Percentiles rank a stretch among this genome's conserved stretches.
phyloP scores from a whole-genome alignment of 2,797 vertebrate genomes.

The Paedocypris micromegethes region DNA sequence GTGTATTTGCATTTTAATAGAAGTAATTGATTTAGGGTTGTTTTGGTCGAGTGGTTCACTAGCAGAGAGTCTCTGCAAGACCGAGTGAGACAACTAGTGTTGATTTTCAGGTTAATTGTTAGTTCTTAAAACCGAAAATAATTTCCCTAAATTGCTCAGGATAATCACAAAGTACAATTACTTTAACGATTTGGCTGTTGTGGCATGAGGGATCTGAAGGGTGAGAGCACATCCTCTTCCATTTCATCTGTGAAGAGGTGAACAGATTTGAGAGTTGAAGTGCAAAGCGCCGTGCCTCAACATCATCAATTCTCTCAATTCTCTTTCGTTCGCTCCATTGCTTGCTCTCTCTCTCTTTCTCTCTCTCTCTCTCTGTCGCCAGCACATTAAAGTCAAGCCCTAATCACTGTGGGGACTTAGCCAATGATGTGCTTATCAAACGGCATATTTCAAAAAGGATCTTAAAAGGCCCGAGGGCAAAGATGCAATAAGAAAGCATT shows the following conservation, averaged over 20 bases:
- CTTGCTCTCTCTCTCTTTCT: constrained; percentile 14
- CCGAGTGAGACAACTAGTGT: not conserved
- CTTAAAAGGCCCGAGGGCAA: constrained; percentile 76
- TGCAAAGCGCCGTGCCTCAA: constrained; percentile 12
- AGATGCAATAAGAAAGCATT: constrained; percentile 80
- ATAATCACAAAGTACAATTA: constrained; percentile 10
- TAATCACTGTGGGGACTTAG: constrained; percentile 77
- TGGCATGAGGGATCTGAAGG: constrained; percentile 2
- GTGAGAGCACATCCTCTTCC: not conserved
- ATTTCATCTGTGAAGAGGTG: constrained; percentile 22
- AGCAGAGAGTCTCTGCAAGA: not conserved
- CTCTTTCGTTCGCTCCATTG: constrained; percentile 10
- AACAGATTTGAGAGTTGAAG: constrained; percentile 27
- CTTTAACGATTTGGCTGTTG: constrained; percentile 22
- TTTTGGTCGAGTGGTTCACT: too few species aligned
- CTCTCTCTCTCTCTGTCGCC: constrained; percentile 63
- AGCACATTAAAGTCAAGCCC: constrained; percentile 72
- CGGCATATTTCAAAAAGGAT: constrained; percentile 82
- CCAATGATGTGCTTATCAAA: constrained; percentile 81
- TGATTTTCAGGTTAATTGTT: not conserved
- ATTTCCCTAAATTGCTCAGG: constrained; percentile 4
- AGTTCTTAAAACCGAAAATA: constrained; percentile 3
- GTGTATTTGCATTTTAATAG: too few species aligned
- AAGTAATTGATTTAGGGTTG: too few species aligned
- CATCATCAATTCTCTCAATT: constrained; percentile 23